Evolutionary conservation across 2,888 invertebrate genomes (phyloP).

Genomic region (Drosophila affinis): DNA sequence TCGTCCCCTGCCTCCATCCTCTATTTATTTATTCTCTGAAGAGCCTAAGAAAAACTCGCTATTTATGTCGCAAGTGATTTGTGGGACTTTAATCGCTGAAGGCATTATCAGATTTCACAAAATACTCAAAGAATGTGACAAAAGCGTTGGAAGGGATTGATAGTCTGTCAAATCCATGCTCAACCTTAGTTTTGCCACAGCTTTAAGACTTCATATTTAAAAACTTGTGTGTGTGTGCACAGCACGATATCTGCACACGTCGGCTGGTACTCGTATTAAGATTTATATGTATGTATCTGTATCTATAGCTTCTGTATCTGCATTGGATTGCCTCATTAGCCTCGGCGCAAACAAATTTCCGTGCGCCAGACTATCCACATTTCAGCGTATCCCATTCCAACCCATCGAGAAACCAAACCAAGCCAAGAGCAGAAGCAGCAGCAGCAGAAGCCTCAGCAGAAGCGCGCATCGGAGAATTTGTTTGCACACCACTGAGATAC

Average conservation of each 20-base stretch:
- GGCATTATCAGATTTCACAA: neutral
- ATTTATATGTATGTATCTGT: too few relatives aligned
- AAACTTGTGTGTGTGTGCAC: too few relatives aligned
- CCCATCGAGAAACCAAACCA: constrained; percentile 11
- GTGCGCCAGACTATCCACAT: constrained; percentile 31
- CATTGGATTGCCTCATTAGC: constrained; percentile 67
- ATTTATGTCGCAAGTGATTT: neutral
- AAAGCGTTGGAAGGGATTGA: neutral
- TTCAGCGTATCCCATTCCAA: constrained; percentile 34
- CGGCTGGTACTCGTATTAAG: neutral
- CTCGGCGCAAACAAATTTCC: constrained; percentile 72
- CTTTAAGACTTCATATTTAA: neutral
- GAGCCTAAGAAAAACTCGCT: neutral
- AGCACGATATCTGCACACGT: too few relatives aligned
- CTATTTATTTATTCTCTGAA: too few relatives aligned
- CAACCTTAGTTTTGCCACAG: neutral
- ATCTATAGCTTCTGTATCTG: constrained; percentile 40
- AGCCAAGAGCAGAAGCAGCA: constrained; percentile 39
- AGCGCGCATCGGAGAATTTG: constrained; percentile 48
- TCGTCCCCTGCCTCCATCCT: constrained; percentile 9
- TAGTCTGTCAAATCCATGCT: neutral
- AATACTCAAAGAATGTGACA: neutral
- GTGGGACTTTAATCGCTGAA: neutral
- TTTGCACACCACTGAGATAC: constrained; percentile 68
- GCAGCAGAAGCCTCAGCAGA: constrained; percentile 39